These are phyloP conservation scores for Busseola fusca DNA, from an alignment of 2,888 invertebrate genomes.

Conservation along the genomic window DNA sequence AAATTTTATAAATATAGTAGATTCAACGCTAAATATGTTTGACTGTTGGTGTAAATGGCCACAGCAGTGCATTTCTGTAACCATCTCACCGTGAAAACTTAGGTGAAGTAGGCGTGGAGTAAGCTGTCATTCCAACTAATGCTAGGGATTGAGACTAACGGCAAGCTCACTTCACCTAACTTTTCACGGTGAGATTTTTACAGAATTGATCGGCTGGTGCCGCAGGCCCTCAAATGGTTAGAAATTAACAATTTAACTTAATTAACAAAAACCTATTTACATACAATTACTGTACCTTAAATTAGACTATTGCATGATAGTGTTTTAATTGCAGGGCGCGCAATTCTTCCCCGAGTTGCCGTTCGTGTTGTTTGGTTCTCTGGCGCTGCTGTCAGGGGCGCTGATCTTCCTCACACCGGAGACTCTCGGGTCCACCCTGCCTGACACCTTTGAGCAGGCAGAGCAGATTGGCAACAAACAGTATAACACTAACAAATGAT, in stretches of 20 bases:
- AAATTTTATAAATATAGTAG: no score
- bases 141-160: no score
- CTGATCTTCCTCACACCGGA: conserved; percentile 37
- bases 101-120: no score
- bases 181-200: no score
- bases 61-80: no score
- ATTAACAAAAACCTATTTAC: no score
- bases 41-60: not conserved
- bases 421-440: conserved; percentile 30
- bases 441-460: conserved; percentile 28
- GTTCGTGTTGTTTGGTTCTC: conserved; percentile 27
- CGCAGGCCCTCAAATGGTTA: not conserved
- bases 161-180: no score
- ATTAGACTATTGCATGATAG: no score
- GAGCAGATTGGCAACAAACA: conserved; percentile 27
- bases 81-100: no score
- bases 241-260: not conserved
- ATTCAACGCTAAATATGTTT: not conserved
- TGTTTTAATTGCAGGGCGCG: conserved; percentile 13
- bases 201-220: no score
- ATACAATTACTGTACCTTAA: no score
- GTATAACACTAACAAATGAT: conserved; percentile 13
- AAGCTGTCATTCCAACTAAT: no score
- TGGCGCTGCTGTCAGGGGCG: conserved; percentile 21
- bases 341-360: conserved; percentile 34